A percentile compares a stretch with the other conserved stretches of the same genome.
These are phyloP conservation scores for Drosophila bocqueti DNA, from an alignment of 1,140 invertebrate genomes.

Conservation along the genomic window DNA sequence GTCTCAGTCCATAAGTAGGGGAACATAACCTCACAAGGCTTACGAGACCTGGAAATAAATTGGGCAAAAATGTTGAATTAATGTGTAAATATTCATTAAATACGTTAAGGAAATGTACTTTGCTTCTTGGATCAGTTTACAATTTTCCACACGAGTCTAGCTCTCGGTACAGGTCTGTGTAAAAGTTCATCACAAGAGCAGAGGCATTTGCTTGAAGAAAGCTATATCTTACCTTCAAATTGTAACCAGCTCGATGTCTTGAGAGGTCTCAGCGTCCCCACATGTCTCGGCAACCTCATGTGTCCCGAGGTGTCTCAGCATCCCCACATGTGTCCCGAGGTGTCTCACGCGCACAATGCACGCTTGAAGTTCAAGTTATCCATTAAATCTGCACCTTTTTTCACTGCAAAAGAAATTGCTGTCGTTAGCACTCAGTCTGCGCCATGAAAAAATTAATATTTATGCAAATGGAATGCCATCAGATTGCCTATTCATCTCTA, in stretches of 20 bases:
- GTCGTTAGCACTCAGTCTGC: neutral
- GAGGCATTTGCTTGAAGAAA: neutral
- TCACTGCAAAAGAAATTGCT: constrained; percentile 28
- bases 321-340: neutral
- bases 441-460: neutral
- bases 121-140: constrained; percentile 52
- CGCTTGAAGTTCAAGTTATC: constrained; percentile 2
- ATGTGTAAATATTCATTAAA: neutral
- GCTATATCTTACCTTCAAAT: constrained; percentile 10
- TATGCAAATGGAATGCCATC: constrained; percentile 46
- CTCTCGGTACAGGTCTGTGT: constrained; percentile 74
- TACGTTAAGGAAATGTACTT: neutral
- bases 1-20: neutral
- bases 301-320: constrained; percentile 4
- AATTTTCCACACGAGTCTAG: constrained; percentile 56
- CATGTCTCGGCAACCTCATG: neutral
- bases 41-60: neutral
- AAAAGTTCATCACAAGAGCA: constrained; percentile 60
- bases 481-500: constrained; percentile 74
- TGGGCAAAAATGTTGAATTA: neutral
- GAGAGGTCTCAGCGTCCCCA: neutral
- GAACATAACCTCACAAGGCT: constrained; percentile 45
- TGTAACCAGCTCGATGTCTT: neutral
- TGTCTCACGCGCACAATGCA: constrained; percentile 16
- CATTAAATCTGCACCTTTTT: constrained; percentile 1